A percentile compares a stretch with the other conserved stretches of the same genome.
These are phyloP conservation scores for Paraplagusia blochii DNA, from an alignment of 2,113 vertebrate genomes.

Conservation along the genomic window DNA sequence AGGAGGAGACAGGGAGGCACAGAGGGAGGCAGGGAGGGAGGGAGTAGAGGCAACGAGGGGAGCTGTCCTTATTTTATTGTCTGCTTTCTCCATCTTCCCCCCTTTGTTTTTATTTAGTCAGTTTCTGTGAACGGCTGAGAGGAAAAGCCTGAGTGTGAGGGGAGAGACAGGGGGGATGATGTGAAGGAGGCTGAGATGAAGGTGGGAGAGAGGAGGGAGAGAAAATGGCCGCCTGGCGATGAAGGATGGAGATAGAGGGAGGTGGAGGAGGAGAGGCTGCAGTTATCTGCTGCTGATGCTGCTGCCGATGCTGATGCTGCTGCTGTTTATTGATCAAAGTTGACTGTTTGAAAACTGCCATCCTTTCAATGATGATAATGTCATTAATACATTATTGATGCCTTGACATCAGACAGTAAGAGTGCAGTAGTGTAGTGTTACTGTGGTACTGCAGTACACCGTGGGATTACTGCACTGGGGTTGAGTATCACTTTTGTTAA, in stretches of 20 bases:
- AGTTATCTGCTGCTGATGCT: not conserved
- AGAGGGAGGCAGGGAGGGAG: fast-evolving
- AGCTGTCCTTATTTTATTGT: slow-evolving; percentile 23
- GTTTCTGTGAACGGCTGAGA: slow-evolving; percentile 1
- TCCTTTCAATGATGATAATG: not conserved
- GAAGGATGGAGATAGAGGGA: slow-evolving; percentile 7
- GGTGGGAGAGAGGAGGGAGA: slow-evolving; percentile 15
- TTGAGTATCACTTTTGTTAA: not conserved
- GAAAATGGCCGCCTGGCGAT: slow-evolving; percentile 42
- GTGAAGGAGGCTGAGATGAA: slow-evolving; percentile 1
- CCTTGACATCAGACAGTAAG: not conserved
- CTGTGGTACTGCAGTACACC: not conserved
- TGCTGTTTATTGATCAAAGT: not conserved
- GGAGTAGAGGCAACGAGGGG: not conserved
- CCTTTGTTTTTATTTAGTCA: slow-evolving; percentile 5
- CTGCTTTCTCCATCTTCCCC: not conserved
- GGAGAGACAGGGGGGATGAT: not conserved
- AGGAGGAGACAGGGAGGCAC: not conserved
- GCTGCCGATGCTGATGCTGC: not conserved
- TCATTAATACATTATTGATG: not conserved
- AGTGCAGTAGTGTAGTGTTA: not conserved
- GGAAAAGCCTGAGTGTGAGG: not conserved
- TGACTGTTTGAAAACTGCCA: not conserved
- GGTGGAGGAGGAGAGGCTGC: slow-evolving; percentile 1
- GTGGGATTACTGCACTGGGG: not conserved